Base-by-base conservation (phyloP, 2,113 vertebrate species). In the Glareola pratincola region DNA sequence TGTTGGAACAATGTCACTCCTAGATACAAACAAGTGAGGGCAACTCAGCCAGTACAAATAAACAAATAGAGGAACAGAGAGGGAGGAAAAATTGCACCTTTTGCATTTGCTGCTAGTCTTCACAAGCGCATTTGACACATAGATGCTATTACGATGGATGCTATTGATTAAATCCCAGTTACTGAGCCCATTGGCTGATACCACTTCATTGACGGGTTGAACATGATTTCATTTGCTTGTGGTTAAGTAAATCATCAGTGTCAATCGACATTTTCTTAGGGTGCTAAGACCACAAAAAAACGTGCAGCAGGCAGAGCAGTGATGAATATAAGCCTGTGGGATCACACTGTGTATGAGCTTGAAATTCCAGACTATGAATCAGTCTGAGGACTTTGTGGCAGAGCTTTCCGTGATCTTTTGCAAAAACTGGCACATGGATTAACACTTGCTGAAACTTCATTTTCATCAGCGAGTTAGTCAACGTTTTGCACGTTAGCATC, bases 281-380 rank as follows among this genome's bases (percentile, higher is more conserved):
- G 29, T 75, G 59, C 71, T 90, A 80, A 85, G 74, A 56, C 47
- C 18, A 87, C 24, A 75, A 60, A 74, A 92, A 94, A 72, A 39
- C 7, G 3, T 48, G 68, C n/a, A 32, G 22, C 56, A 30, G 84
- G 78, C 36, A 47, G 48, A 64, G 34, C 1, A 6, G 36, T 4
- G 6, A 66, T 76, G 17, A 69, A 60, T 48, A 23, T 27, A 82
- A 96, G 14, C 45, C 48, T 68, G 34, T 75, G 74, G 74, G 77
- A 90, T 96, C 71, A 92, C 69, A 68, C 45, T 2, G 5, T 56
- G 26, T 62, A 29, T 77, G 32, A 96, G 60, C 50, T 68, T 89
- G 88, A 90, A 96, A 95, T 97, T 91, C 92, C 90, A 92, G 56
- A 63, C 81, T 92, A 62, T 96, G 78, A 96, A 77, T 95, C 96